phyloP scores from a whole-genome alignment of 1,140 invertebrate genomes.

The Drosophila erecta region DNA sequence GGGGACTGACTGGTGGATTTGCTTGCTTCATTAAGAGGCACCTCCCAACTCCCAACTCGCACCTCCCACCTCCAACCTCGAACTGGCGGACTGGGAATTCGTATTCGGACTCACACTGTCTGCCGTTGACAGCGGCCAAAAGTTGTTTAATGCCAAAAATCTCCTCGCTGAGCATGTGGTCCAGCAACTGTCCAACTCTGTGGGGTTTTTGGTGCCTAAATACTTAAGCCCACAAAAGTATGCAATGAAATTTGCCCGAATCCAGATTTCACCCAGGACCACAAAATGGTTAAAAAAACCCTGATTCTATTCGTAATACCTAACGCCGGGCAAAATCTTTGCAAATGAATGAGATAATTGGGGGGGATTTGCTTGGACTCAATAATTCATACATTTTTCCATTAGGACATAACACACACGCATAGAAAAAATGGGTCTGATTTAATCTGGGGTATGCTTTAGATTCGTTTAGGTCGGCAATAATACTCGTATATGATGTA shows the following conservation, averaged over 20 bases:
- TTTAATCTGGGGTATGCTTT: not conserved
- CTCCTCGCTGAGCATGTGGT: conserved; percentile 27
- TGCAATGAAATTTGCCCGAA: conserved; percentile 75
- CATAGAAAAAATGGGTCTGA: conserved; percentile 1
- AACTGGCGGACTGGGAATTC: conserved; percentile 5
- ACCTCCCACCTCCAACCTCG: no score
- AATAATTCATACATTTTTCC: conserved; percentile 33
- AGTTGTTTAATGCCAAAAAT: conserved; percentile 59
- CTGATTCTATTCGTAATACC: conserved; percentile 12
- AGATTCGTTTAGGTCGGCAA: not conserved
- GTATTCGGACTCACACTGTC: conserved; percentile 24
- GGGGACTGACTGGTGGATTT: conserved; percentile 68
- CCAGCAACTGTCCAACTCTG: conserved; percentile 27
- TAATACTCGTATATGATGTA: no score
- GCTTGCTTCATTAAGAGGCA: conserved; percentile 69
- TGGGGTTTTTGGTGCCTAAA: conserved; percentile 52
- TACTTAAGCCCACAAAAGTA: conserved; percentile 78
- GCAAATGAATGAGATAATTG: conserved; percentile 67
- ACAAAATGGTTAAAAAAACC: conserved; percentile 52
- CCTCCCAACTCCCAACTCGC: not conserved
- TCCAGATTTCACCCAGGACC: conserved; percentile 63
- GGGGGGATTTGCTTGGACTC: conserved; percentile 26
- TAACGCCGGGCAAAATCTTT: conserved; percentile 28
- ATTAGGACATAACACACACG: conserved; percentile 3
- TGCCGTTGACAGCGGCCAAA: conserved; percentile 59